phyloP scores from a whole-genome alignment of 2,888 invertebrate genomes.

The Ochropacha duplaris region DNA sequence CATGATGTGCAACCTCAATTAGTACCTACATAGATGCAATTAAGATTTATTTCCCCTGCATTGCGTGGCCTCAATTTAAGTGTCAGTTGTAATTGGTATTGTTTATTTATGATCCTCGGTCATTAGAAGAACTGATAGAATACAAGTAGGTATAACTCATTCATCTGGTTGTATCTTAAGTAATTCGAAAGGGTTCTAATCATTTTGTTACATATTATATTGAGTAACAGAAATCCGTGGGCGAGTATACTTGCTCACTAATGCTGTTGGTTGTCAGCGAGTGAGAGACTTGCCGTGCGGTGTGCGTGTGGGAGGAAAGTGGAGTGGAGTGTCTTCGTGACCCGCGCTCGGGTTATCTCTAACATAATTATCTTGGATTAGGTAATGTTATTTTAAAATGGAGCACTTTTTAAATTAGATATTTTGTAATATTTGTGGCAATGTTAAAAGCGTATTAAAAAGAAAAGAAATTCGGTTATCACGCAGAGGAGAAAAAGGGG shows the following conservation, averaged over 20 bases:
- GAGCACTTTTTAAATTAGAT: constrained; percentile 5
- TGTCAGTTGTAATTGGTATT: neutral
- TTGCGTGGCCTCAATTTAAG: neutral
- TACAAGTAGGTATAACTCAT: neutral
- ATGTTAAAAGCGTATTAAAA: no score
- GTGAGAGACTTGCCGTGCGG: constrained; percentile 14
- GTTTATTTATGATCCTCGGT: neutral
- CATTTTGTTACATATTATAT: neutral
- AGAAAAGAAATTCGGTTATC: no score
- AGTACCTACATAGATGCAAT: neutral
- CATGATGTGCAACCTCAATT: neutral
- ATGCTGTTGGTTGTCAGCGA: neutral
- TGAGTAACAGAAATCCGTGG: constrained; percentile 6
- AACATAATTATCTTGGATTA: constrained; percentile 14
- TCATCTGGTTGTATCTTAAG: neutral
- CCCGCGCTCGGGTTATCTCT: constrained; percentile 21
- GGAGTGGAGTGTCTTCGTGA: constrained; percentile 13
- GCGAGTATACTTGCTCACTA: constrained; percentile 9
- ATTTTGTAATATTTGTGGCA: neutral
- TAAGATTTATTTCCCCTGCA: neutral
- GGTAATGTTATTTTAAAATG: constrained; percentile 13
- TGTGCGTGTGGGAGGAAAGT: no score
- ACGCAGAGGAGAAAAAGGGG: no score
- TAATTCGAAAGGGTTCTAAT: neutral
- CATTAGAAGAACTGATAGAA: neutral